Base-by-base conservation (phyloP, 2,113 vertebrate species). In the Ascaphus truei region DNA sequence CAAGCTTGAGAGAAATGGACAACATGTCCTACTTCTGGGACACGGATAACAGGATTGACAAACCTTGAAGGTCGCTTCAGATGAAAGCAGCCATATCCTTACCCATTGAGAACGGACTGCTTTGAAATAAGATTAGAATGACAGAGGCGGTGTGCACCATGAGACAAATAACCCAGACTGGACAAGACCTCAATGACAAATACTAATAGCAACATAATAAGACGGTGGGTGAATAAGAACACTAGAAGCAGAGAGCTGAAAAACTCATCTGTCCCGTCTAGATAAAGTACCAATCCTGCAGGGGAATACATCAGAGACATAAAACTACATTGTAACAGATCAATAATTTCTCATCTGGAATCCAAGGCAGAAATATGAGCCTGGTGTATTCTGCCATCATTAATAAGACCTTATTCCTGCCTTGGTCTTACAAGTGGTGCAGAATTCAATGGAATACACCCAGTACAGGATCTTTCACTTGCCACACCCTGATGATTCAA, bases 281-380 rank as follows among this genome's bases (percentile, higher is more conserved):
- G 56, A 69, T 69, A 50, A 69, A 69, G 56, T 30, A 39, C 16
- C 30, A 37, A 37, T 41, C 41, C 30, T 43, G 47, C 3, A 58
- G 39, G 43, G 12, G 39, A 69, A 61, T 50, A 34, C 67, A 39
- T 36, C 6, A 27, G 67, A 33, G 56, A 71, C 33, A 41, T 61
- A 61, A n/a, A 30, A 61, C 56, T 31, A 48, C 57, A 61, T 61
- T 71, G 60, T 52, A 52, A 52, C 26, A 15, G 34, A 71, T 71
- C 67, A 71, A 71, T 71, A 71, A 60, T 52, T 51, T 61, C n/a
- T 61, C 67, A 71, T 71, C 26, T 71, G 34, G 57, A 52, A 29
- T 51, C 43, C 8, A 52, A 60, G 56, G 51, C n/a, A 23, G 66
- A 68, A 48, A 68, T 52, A 71, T 61, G 56, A 61, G 45, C 23